Evolutionary conservation across 2,888 invertebrate species (phyloP).

Genomic region (Marasmarcha lunaedactyla): DNA sequence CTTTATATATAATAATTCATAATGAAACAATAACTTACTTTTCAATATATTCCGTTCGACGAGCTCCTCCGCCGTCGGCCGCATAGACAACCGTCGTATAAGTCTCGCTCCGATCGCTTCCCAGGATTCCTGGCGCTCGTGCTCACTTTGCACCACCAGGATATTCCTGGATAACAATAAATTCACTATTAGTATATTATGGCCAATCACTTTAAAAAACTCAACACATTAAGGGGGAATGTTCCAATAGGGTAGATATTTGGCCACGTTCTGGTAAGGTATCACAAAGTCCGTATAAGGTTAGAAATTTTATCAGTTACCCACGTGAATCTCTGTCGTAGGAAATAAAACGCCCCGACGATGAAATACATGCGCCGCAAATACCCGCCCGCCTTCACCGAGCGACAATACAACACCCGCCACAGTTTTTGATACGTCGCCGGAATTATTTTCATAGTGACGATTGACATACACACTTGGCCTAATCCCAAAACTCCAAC

Average conservation of each 20-base stretch:
- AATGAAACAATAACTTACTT: too few species aligned
- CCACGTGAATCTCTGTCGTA: conserved; percentile 25
- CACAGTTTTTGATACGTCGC: conserved; percentile 29
- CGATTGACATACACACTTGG: conserved; percentile 47
- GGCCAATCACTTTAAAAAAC: background rate
- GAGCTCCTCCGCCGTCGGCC: conserved; percentile 97
- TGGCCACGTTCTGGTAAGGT: conserved; percentile 1
- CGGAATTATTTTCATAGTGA: conserved; percentile 51
- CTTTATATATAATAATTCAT: too few species aligned
- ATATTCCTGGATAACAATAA: conserved; percentile 80
- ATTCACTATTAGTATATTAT: too few species aligned
- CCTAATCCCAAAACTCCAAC: conserved; percentile 39
- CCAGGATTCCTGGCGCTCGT: conserved; percentile 91
- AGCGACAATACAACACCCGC: conserved; percentile 39
- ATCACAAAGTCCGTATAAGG: too few species aligned
- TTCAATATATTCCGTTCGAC: conserved; percentile 98
- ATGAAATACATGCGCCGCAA: conserved; percentile 28
- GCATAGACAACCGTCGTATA: conserved; percentile 95
- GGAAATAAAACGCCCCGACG: conserved; percentile 22
- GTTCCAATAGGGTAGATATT: background rate
- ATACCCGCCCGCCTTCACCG: conserved; percentile 29
- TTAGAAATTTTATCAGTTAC: too few species aligned
- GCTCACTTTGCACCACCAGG: conserved; percentile 89
- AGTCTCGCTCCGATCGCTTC: conserved; percentile 94
- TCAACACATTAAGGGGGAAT: background rate